phyloP scores from a whole-genome alignment of 2,113 vertebrate species.

The Eptesicus fuscus region DNA sequence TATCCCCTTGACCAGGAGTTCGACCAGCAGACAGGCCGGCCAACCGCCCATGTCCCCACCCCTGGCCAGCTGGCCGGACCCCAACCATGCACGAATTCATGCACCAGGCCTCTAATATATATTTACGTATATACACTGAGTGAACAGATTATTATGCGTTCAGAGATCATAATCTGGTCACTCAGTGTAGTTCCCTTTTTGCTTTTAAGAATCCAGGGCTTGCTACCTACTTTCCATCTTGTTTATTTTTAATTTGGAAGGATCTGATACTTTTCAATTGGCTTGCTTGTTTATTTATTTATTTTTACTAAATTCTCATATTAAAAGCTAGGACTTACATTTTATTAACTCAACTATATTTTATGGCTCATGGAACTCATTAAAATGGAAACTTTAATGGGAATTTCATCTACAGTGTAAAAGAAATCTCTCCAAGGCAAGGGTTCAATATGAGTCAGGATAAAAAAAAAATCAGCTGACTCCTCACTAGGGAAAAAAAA shows the following conservation, averaged over 20 bases:
- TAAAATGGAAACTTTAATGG: not conserved
- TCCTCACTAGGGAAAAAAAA: not conserved
- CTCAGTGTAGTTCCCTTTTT: not conserved
- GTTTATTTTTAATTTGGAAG: not conserved
- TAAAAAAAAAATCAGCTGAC: not conserved
- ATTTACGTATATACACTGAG: too few relatives aligned
- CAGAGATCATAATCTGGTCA: too few relatives aligned
- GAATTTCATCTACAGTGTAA: not conserved
- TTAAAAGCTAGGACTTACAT: not conserved
- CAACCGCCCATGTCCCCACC: too few relatives aligned
- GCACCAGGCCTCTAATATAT: too few relatives aligned
- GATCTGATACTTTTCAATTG: not conserved
- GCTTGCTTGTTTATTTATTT: not conserved
- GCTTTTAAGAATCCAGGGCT: not conserved
- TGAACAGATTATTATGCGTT: too few relatives aligned
- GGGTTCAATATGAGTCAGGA: not conserved
- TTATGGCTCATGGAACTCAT: not conserved
- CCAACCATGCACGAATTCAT: too few relatives aligned
- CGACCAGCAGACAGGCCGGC: too few relatives aligned
- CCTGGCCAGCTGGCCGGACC: too few relatives aligned
- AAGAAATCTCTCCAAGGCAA: not conserved
- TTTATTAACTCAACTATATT: not conserved
- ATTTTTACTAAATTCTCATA: not conserved
- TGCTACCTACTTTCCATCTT: not conserved
- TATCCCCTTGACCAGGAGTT: too few relatives aligned